Conservation (phyloP, 2,797 vertebrate species). For the Eurystomus glaucurus region DNA sequence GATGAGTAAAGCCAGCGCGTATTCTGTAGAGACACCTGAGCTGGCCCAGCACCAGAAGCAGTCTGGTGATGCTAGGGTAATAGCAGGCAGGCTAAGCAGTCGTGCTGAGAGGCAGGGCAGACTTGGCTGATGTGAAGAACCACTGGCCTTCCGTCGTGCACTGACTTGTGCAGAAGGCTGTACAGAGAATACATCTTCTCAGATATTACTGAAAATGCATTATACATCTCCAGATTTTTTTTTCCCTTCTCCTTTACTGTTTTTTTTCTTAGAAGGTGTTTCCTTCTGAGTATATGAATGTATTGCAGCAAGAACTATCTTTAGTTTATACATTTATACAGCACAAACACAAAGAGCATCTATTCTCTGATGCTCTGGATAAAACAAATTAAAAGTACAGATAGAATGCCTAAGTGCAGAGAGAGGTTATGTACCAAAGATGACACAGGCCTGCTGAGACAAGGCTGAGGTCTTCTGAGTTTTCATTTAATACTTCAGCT, state of each 20-base stretch:
- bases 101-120: background rate
- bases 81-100: background rate
- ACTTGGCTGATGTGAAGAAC: rapidly evolving
- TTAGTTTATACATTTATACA: background rate
- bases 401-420: background rate
- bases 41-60: background rate
- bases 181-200: background rate
- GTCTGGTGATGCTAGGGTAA: rapidly evolving
- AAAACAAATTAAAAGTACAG: constrained; percentile 15
- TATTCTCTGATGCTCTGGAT: background rate
- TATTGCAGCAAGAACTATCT: background rate
- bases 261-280: background rate
- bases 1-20: rapidly evolving
- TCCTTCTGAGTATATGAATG: background rate
- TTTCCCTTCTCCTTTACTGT: background rate
- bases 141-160: background rate
- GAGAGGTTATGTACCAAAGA: background rate
- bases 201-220: background rate
- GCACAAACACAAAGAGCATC: background rate
- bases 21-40: background rate
- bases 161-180: background rate
- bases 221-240: background rate
- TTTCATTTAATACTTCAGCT: background rate
- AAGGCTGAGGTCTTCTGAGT: background rate
- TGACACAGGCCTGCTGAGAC: background rate